phyloP scores from a whole-genome alignment of 1,140 invertebrate species.

The Pseudomyrmex pallidus region DNA sequence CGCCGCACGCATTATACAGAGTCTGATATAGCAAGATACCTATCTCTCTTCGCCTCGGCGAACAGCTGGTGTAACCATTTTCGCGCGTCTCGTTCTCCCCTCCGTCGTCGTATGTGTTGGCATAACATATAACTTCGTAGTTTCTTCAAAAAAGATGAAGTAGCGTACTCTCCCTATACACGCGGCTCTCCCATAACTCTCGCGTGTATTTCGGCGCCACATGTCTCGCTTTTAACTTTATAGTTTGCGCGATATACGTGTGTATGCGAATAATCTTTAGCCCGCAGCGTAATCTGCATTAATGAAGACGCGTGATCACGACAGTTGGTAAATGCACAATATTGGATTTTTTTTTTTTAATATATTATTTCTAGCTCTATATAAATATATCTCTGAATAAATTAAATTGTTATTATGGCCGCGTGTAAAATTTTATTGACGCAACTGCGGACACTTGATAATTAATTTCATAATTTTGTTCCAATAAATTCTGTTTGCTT shows the following conservation, averaged over 20 bases:
- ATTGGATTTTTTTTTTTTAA: not conserved
- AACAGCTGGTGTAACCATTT: constrained; percentile 57
- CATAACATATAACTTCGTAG: constrained; percentile 52
- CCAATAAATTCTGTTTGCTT: constrained; percentile 14
- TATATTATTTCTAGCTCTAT: not conserved
- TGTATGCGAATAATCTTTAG: constrained; percentile 18
- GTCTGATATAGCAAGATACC: constrained; percentile 39
- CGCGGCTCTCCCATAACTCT: constrained; percentile 27
- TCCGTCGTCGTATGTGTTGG: constrained; percentile 18
- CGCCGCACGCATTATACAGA: constrained; percentile 42
- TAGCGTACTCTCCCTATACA: constrained; percentile 37
- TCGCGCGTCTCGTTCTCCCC: constrained; percentile 44
- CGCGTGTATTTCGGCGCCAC: constrained; percentile 38
- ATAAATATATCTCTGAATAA: not conserved
- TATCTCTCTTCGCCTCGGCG: constrained; percentile 35
- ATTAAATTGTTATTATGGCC: not conserved
- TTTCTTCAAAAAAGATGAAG: constrained; percentile 59
- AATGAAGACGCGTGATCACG: not conserved
- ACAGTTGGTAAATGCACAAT: not conserved
- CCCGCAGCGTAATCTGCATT: constrained; percentile 4
- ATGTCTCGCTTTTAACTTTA: constrained; percentile 48
- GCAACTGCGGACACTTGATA: not conserved
- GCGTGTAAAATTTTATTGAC: constrained; percentile 20
- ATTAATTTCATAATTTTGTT: constrained; percentile 1
- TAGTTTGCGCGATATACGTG: not conserved